Conservation (phyloP, 2,888 invertebrate genomes). For the Caenorhabditis zanzibari region DNA sequence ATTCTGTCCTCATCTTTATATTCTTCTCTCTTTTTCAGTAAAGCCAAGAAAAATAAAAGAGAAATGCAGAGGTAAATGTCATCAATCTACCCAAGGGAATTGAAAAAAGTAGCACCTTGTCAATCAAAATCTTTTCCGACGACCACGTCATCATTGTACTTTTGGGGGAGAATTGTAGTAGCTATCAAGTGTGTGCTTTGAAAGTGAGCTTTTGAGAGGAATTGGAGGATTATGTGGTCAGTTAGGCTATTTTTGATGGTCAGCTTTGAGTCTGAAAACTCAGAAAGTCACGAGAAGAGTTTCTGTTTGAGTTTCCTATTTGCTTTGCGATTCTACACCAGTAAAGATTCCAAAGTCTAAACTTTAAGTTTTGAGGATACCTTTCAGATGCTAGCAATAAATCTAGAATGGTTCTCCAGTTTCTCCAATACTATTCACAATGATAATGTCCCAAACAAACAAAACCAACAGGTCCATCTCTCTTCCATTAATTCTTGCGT, state of each 20-base stretch:
- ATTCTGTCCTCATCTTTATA: conserved; percentile 1
- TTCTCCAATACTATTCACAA: too few species aligned
- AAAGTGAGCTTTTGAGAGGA: not conserved
- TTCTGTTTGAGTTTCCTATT: too few species aligned
- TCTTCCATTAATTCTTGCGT: not conserved
- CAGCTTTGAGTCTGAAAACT: too few species aligned
- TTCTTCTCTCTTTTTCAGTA: conserved; percentile 23
- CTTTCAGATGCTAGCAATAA: too few species aligned
- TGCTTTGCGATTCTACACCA: too few species aligned
- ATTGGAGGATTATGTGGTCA: not conserved
- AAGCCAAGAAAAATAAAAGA: conserved; percentile 8
- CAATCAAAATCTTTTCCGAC: conserved; percentile 26
- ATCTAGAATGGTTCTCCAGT: too few species aligned
- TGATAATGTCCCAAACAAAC: too few species aligned
- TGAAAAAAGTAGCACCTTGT: conserved; percentile 43
- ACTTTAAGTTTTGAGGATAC: too few species aligned
- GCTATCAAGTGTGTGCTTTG: not conserved
- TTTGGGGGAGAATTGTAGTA: conserved; percentile 4
- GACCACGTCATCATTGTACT: conserved; percentile 27
- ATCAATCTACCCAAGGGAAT: conserved; percentile 41
- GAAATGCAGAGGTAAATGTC: conserved; percentile 28
- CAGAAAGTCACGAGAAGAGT: too few species aligned
- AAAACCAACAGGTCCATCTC: too few species aligned
- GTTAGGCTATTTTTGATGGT: not conserved
- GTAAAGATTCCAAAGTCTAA: too few species aligned